Conservation (phyloP, 1,140 invertebrate genomes). For the Homarus americanus region DNA sequence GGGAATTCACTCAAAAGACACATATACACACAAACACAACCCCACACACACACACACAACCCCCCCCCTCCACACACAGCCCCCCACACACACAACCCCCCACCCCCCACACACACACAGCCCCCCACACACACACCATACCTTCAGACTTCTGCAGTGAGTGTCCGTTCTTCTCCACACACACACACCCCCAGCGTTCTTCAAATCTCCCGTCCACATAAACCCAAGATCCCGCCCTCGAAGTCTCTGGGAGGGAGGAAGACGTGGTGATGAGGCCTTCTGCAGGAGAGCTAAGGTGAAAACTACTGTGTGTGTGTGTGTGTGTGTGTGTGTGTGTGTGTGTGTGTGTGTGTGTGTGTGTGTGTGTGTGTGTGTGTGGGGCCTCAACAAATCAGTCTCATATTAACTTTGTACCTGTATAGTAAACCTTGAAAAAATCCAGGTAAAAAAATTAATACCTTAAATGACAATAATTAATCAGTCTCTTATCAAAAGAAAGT, state of each 20-base stretch:
- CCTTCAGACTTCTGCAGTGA: conserved; percentile 92
- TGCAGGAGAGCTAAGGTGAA: neutral
- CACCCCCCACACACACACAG: neutral
- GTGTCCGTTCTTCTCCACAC: conserved; percentile 96
- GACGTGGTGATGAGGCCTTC: no score
- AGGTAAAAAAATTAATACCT: no score
- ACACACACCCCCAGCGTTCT: conserved; percentile 96
- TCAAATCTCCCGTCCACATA: conserved; percentile 98
- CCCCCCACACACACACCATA: neutral
- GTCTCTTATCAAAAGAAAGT: no score
- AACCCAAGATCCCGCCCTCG: conserved; percentile 98
- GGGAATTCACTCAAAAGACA: no score
- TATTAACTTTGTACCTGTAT: no score
- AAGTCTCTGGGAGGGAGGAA: conserved; percentile 84
- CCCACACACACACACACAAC: neutral
- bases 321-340: neutral
- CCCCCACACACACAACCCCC: neutral
- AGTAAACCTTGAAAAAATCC: no score
- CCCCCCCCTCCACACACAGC: neutral
- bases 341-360: neutral
- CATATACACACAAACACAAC: no score
- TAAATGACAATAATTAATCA: no score
- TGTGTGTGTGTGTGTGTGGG: neutral
- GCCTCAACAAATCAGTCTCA: no score
- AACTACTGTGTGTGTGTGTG: neutral